Evolutionary conservation across 1,140 invertebrate genomes (phyloP).

Genomic region (Dendroctonus valens): DNA sequence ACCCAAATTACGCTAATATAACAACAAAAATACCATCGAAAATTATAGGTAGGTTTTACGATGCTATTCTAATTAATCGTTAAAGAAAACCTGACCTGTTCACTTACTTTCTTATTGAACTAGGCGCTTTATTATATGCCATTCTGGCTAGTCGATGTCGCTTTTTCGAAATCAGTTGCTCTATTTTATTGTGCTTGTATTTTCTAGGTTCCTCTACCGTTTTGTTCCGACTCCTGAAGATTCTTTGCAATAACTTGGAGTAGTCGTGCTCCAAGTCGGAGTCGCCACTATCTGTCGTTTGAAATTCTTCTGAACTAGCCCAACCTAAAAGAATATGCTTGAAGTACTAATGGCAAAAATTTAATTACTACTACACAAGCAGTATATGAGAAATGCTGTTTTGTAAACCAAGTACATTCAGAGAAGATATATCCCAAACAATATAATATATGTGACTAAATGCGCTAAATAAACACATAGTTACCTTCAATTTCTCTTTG

Average conservation of each 20-base stretch:
- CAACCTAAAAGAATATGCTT: slow-evolving; percentile 13
- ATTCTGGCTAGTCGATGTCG: slow-evolving; percentile 44
- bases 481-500: slow-evolving; percentile 81
- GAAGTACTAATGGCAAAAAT: not conserved
- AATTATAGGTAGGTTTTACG: too few species aligned
- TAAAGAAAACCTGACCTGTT: not conserved
- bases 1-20: not conserved
- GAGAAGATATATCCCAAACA: not conserved
- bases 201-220: slow-evolving; percentile 37
- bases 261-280: slow-evolving; percentile 24
- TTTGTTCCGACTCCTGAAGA: slow-evolving; percentile 34
- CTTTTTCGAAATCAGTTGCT: slow-evolving; percentile 47
- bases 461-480: too few species aligned
- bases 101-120: slow-evolving; percentile 40
- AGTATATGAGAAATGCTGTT: too few species aligned
- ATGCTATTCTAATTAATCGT: slow-evolving; percentile 6
- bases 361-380: not conserved
- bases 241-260: slow-evolving; percentile 30
- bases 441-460: not conserved
- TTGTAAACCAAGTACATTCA: too few species aligned
- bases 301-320: slow-evolving; percentile 14
- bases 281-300: slow-evolving; percentile 17
- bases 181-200: slow-evolving; percentile 45
- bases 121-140: slow-evolving; percentile 46
- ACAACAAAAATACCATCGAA: not conserved